A percentile compares a stretch with the other conserved stretches of the same genome.
phyloP scores from a whole-genome alignment of 2,797 vertebrate species.

The Hemibagrus guttatus region DNA sequence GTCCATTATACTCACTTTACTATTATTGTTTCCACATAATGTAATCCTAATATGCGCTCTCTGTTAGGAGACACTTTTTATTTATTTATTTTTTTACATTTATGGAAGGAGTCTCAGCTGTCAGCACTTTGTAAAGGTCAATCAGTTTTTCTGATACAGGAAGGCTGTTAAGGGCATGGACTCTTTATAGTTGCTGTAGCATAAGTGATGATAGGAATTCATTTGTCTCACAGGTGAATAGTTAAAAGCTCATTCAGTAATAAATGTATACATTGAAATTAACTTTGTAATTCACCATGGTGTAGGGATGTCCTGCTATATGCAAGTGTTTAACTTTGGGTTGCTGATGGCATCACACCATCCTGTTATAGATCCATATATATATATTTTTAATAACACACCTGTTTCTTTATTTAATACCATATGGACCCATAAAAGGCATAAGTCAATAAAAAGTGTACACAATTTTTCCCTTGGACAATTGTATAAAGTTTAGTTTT shows the following conservation, averaged over 20 bases:
- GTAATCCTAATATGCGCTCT: not conserved
- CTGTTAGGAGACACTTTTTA: not conserved
- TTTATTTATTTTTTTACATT: no score
- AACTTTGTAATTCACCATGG: not conserved
- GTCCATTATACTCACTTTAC: not conserved
- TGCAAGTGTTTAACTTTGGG: not conserved
- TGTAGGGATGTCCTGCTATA: not conserved
- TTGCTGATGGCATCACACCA: not conserved
- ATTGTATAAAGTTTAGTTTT: not conserved
- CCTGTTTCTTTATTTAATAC: not conserved
- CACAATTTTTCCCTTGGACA: not conserved
- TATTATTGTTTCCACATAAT: not conserved
- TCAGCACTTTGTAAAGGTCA: conserved; percentile 8
- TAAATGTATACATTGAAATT: no score
- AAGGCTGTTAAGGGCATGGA: not conserved
- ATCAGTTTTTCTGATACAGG: not conserved
- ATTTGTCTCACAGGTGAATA: not conserved
- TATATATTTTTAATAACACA: not conserved
- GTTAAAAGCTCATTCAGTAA: no score
- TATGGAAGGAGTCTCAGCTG: not conserved
- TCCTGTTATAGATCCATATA: no score
- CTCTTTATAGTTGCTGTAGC: not conserved
- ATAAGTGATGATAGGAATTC: not conserved
- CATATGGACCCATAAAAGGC: not conserved
- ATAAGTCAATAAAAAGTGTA: not conserved